Base-by-base conservation (phyloP, 2,113 vertebrate species). In the Poecile atricapillus region DNA sequence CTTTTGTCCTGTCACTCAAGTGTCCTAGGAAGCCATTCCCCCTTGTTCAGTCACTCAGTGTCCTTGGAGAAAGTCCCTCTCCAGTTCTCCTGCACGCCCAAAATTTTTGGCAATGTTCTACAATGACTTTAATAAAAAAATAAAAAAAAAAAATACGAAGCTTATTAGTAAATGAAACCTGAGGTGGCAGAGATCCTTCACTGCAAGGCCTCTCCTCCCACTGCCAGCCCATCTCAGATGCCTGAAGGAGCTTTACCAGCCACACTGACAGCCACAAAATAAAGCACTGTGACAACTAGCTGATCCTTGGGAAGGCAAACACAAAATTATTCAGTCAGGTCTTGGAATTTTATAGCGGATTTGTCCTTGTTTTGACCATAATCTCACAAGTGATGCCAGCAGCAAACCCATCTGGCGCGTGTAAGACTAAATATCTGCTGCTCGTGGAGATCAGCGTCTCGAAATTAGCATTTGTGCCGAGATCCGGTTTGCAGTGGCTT, bases 321-420 rank as follows among this genome's bases (percentile, higher is more conserved):
- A 25, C 6, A 16, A 21, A 68, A 52, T 83, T 60, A 75, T 50
- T 84, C 41, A 43, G 13, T 17, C 44, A 82, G 55, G 39, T 63
- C 60, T 58, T 62, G 30, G n/a, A 81, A 82, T 82, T 89, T 76
- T 65, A 15, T 15, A 75, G 37, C 4, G 7, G 49, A 87, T 78
- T 67, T 78, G 47, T 71, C 74, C 82, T 85, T 68, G 75, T 93
- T 79, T 84, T 56, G 82, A 73, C 78, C 90, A 64, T 68, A 70
- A 79, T 43, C 47, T 81, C 82, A 23, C 41, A 28, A 64, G 44
- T 5, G 39, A 84, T 25, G 59, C 78, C 91, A 79, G 81, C 53
- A 93, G 74, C 53, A 87, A 87, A 87, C 53, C 69, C 84, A 68
- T 30, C 69, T 74, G 46, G 64, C 0, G 1, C 0, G 0, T 23